A percentile compares a stretch with the other conserved stretches of the same genome.
Evolutionary conservation across 1,140 invertebrate species (phyloP).

Genomic region (Procambarus virginalis): DNA sequence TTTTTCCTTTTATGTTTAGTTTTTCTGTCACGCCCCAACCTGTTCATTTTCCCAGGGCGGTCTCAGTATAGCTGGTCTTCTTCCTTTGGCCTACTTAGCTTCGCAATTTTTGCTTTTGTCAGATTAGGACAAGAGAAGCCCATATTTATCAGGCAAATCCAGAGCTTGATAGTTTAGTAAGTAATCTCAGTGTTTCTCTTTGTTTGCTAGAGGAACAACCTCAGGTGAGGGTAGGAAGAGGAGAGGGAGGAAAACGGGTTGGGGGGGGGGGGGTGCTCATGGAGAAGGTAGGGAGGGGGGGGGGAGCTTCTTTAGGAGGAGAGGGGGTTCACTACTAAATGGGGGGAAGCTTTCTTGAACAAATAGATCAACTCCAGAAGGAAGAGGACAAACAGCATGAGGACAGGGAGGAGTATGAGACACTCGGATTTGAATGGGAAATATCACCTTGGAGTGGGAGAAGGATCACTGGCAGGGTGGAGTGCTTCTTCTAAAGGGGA

Average conservation of each 20-base stretch:
- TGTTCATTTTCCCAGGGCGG: neutral
- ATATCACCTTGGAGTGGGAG: neutral
- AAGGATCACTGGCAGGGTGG: neutral
- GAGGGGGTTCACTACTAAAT: neutral
- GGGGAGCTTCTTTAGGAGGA: neutral
- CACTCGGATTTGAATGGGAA: neutral
- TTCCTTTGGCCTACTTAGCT: slow-evolving; percentile 60
- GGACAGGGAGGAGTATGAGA: neutral
- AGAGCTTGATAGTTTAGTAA: slow-evolving; percentile 98
- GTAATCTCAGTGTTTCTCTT: slow-evolving; percentile 76
- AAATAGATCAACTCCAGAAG: neutral
- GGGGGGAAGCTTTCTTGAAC: neutral
- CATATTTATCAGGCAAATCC: slow-evolving; percentile 96
- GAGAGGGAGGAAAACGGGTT: no score
- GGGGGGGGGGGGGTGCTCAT: no score
- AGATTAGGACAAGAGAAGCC: slow-evolving; percentile 96
- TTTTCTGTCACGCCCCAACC: neutral
- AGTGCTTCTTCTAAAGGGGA: neutral
- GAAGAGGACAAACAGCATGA: neutral
- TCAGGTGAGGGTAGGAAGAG: neutral
- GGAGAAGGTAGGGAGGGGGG: neutral
- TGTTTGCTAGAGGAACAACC: neutral
- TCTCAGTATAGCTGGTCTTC: neutral
- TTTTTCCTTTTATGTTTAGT: slow-evolving; percentile 26
- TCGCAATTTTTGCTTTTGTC: slow-evolving; percentile 79